A percentile compares a stretch with the other conserved stretches of the same genome.
phyloP scores from a whole-genome alignment of 2,888 invertebrate genomes.

The Campoplex capitator region DNA sequence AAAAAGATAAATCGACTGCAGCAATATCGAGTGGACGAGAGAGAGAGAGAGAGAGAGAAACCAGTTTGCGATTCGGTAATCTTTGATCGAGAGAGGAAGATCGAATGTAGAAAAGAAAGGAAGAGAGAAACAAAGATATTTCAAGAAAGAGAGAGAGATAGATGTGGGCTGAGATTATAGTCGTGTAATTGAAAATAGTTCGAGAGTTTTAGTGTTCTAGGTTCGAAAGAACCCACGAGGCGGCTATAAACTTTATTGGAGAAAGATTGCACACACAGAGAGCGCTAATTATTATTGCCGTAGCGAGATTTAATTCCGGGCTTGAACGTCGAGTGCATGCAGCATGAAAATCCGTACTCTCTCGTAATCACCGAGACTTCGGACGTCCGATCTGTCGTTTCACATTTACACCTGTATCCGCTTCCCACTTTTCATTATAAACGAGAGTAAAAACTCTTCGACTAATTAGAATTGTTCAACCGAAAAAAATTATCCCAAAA shows the following conservation, averaged over 20 bases:
- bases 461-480: neutral
- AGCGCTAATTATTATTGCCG: conserved; percentile 59
- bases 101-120: neutral
- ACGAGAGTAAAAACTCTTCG: neutral
- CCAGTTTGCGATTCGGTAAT: conserved; percentile 53
- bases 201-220: conserved; percentile 22
- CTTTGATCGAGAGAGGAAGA: conserved; percentile 2
- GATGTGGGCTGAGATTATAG: neutral
- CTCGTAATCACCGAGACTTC: conserved; percentile 55
- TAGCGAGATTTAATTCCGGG: conserved; percentile 61
- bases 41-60: conserved; percentile 37
- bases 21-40: neutral
- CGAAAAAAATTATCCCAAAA: neutral
- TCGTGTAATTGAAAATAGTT: conserved; percentile 33
- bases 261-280: conserved; percentile 10
- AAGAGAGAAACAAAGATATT: neutral
- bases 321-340: conserved; percentile 40
- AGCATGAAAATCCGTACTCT: conserved; percentile 57
- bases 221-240: neutral
- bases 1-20: conserved; percentile 47
- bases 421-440: neutral
- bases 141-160: neutral
- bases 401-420: neutral
- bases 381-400: conserved; percentile 42
- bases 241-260: neutral